Percentiles rank a stretch among this genome's conserved stretches.
Conservation (phyloP, 92 coral and sea anemone genomes). For the Porites divaricata region DNA sequence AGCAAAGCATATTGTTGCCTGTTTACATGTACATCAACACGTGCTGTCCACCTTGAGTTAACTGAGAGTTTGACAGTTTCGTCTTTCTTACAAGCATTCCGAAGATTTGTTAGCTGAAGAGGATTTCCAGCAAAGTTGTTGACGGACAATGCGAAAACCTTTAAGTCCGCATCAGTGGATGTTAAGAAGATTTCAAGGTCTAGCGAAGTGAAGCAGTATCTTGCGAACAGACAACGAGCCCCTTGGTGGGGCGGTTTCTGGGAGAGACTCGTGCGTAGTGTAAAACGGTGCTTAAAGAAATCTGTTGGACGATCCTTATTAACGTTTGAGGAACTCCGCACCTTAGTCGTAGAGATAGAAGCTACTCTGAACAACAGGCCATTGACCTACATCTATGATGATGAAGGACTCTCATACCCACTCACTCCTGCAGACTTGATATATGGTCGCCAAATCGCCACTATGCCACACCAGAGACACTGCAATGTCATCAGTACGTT, state of each 20-base stretch:
- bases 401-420: no score
- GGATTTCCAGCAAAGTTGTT: neutral
- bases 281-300: neutral
- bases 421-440: no score
- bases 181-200: neutral
- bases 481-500: no score
- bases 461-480: no score
- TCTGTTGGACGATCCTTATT: neutral
- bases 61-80: neutral
- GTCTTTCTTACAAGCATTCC: neutral
- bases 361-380: no score
- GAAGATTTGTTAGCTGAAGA: slow-evolving; percentile 20
- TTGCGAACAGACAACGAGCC: neutral
- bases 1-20: slow-evolving; percentile 5
- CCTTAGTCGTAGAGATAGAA: slow-evolving; percentile 5
- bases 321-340: neutral
- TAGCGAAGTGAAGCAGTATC: neutral
- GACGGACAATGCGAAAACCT: slow-evolving; percentile 15
- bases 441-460: no score
- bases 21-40: slow-evolving; percentile 13
- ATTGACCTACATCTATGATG: no score
- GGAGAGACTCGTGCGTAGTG: neutral
- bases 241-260: slow-evolving; percentile 17
- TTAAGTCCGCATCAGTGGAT: neutral
- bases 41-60: slow-evolving; percentile 18